phyloP scores from a whole-genome alignment of 2,888 invertebrate species.

The Drosophila helvetica region DNA sequence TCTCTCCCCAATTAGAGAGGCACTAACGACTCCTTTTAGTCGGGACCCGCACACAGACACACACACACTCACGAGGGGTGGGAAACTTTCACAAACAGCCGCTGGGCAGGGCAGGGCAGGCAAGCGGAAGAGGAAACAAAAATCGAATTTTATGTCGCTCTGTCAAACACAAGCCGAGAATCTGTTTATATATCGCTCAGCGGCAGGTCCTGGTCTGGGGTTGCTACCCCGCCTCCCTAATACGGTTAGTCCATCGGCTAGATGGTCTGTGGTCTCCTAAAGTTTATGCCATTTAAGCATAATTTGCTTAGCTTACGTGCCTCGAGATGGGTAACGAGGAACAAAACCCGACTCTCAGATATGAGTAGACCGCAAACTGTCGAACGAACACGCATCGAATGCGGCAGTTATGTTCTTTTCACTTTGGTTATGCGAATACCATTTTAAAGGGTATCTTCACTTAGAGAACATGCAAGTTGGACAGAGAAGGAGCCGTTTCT shows the following conservation, averaged over 20 bases:
- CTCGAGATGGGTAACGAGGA: constrained; percentile 18
- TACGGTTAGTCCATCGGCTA: constrained; percentile 26
- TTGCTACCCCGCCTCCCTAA: not conserved
- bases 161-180: constrained; percentile 50
- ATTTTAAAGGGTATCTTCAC: not conserved
- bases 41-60: constrained; percentile 13
- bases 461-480: too few relatives aligned
- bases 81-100: constrained; percentile 13
- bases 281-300: constrained; percentile 71
- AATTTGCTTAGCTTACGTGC: constrained; percentile 57
- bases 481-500: too few relatives aligned
- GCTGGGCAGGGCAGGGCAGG: constrained; percentile 13
- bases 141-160: constrained; percentile 48
- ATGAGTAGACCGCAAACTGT: constrained; percentile 35
- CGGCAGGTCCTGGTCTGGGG: constrained; percentile 16
- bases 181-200: constrained; percentile 66
- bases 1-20: constrained; percentile 50
- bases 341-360: constrained; percentile 6
- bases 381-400: constrained; percentile 61
- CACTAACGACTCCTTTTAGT: constrained; percentile 43
- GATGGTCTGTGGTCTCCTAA: constrained; percentile 25
- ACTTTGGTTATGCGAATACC: not conserved
- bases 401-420: constrained; percentile 59
- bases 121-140: constrained; percentile 20
- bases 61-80: constrained; percentile 2